Base-by-base conservation (phyloP, 2,888 invertebrate species). In the Apocheima hispidaria region DNA sequence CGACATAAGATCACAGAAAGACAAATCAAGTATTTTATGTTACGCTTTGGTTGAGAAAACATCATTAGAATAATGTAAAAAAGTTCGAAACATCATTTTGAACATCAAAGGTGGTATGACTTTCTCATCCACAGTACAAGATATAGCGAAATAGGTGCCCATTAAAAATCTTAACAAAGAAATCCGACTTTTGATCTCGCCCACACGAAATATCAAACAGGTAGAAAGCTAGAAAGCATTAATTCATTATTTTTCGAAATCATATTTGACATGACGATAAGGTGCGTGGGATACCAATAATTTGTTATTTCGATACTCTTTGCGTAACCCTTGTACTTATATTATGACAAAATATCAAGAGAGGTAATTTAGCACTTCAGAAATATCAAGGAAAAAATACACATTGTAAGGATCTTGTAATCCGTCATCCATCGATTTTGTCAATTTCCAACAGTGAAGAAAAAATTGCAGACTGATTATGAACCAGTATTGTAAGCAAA, bases 221-320 rank as follows among this genome's bases (percentile, higher is more conserved):
- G 41, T 54, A 49, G 69, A 53, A 52, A 56, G 56, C 51, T 69
- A 56, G 66, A 76, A 74, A 77, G 69, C 67, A 72, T 77, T 65
- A 69, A 72, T 76, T 76, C 66, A 74, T 75, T 75, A 75, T 69
- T 72, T 66, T 69, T 68, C 68, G 63, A 71, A 72, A 77, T 75
- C 72, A 71, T 69, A 74, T 75, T 79, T 72, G 71, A 70, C 68
- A 72, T 68, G 48, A 56, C 33, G 68, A 75, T 75, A 73, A 68
- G 60, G 55, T 52, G 77, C 74, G 78, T 79, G 74, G 79, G 79
- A 69, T 63, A 58, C 38, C 26, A 56, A 53, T 60, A 65, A 63
- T 63, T 63, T 54, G 61, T 62, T 50, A 57, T 62, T 63, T 51
- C 63, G 43, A 48, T 48, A 63, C 38, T 7, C 1, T 62, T 63